Percentiles rank a stretch among this genome's conserved stretches.
These are phyloP conservation scores for Sepiola atlantica DNA, from an alignment of 2,888 invertebrate genomes.

Conservation along the genomic window DNA sequence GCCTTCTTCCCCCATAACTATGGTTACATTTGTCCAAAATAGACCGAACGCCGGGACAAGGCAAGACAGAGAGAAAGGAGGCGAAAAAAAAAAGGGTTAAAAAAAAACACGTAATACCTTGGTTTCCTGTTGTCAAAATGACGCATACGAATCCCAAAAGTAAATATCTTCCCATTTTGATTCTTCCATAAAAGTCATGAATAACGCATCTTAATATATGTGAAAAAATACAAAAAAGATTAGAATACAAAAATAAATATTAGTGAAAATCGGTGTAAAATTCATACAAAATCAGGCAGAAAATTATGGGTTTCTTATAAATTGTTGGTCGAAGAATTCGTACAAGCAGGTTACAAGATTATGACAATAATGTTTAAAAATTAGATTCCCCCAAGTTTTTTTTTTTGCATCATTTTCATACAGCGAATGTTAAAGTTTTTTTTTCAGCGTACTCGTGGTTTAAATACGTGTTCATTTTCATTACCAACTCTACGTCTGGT, in stretches of 20 bases:
- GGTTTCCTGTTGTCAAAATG: background rate
- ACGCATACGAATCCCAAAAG: background rate
- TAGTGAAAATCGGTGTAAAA: background rate
- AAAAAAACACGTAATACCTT: background rate
- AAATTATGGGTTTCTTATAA: too few relatives aligned
- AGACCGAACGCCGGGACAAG: background rate
- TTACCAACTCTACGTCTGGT: too few relatives aligned
- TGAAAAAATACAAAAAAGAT: background rate
- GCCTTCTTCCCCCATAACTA: background rate
- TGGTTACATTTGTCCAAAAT: background rate
- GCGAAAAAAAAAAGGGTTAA: too few relatives aligned
- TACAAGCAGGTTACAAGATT: too few relatives aligned
- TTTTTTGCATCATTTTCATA: too few relatives aligned
- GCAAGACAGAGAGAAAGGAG: background rate
- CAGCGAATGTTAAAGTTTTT: too few relatives aligned
- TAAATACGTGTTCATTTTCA: too few relatives aligned
- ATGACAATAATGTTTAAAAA: too few relatives aligned
- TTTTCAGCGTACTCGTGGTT: too few relatives aligned
- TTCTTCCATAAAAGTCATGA: background rate
- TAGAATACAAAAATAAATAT: background rate
- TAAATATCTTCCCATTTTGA: background rate
- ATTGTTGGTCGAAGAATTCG: too few relatives aligned
- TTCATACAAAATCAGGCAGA: background rate
- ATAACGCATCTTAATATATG: background rate
- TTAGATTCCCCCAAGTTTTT: too few relatives aligned